Conservation (phyloP, 2,888 invertebrate genomes). For the Brachylomia viminalis region DNA sequence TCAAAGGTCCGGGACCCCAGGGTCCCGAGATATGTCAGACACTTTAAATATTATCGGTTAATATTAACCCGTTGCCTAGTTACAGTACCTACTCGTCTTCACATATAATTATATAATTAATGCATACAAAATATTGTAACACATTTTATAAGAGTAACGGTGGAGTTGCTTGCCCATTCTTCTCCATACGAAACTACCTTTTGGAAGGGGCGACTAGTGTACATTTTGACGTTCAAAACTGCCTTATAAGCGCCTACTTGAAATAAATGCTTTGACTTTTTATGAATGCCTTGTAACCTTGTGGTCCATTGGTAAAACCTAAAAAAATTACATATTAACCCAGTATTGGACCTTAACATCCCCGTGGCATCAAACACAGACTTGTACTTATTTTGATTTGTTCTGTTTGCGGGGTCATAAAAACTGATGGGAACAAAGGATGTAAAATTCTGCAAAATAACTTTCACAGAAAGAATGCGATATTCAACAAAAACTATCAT, state of each 20-base stretch:
- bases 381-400: background rate
- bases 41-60: too few species aligned
- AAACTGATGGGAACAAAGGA: background rate
- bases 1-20: too few species aligned
- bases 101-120: too few species aligned
- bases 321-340: background rate
- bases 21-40: too few species aligned
- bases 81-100: background rate
- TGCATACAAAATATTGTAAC: too few species aligned
- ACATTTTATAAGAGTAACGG: too few species aligned
- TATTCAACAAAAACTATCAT: constrained; percentile 39
- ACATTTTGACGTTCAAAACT: too few species aligned
- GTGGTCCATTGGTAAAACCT: background rate
- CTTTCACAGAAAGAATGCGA: constrained; percentile 29
- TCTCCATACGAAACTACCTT: too few species aligned
- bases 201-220: too few species aligned
- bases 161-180: too few species aligned
- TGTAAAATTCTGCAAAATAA: background rate
- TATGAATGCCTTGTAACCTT: background rate
- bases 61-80: background rate
- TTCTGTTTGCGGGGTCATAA: background rate
- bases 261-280: background rate
- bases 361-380: background rate
- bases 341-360: background rate
- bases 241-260: too few species aligned